Conservation (phyloP, 2,113 vertebrate genomes). For the Oplegnathus fasciatus region DNA sequence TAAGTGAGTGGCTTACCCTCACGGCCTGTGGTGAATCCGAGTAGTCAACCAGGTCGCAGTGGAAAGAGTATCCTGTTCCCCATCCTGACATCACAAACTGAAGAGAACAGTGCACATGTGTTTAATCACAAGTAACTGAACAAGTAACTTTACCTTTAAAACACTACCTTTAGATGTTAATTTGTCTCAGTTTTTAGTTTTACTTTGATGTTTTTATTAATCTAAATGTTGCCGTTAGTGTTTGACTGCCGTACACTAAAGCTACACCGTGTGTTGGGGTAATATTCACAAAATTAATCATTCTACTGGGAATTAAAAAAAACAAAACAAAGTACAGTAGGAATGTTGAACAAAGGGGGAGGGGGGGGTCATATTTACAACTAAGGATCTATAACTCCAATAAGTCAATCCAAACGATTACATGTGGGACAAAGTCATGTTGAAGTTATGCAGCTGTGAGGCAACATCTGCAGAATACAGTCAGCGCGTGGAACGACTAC, state of each 20-base stretch:
- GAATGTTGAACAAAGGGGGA: background rate
- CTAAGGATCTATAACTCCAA: background rate
- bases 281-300: background rate
- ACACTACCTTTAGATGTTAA: too few species aligned
- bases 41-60: slow-evolving; percentile 95
- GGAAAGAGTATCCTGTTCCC: slow-evolving; percentile 95
- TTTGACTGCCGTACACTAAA: background rate
- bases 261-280: background rate
- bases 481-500: background rate
- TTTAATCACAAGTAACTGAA: background rate
- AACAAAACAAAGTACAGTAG: too few species aligned
- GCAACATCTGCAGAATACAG: background rate
- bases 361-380: background rate
- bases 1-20: slow-evolving; percentile 87
- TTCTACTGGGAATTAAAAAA: too few species aligned
- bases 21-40: slow-evolving; percentile 89
- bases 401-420: background rate
- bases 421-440: background rate
- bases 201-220: too few species aligned
- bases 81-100: slow-evolving; percentile 98
- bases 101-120: background rate
- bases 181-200: too few species aligned
- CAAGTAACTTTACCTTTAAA: too few species aligned
- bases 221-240: background rate
- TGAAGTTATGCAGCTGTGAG: background rate